Conservation (phyloP, 2,888 invertebrate genomes). For the Drosophila phalerata region DNA sequence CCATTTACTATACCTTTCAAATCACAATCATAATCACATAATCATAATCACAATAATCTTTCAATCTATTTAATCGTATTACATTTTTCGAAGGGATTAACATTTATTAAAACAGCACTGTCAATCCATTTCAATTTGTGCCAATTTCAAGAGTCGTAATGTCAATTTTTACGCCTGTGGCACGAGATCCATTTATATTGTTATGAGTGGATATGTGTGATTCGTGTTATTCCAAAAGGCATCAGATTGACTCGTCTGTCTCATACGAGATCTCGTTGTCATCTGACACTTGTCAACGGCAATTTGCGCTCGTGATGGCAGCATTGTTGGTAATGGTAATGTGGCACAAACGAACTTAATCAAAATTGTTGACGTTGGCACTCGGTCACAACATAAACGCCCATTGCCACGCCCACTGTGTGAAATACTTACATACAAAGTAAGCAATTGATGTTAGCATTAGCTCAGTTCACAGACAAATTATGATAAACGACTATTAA, state of each 20-base stretch:
- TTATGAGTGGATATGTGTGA: conserved; percentile 43
- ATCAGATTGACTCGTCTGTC: conserved; percentile 12
- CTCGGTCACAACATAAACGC: conserved; percentile 22
- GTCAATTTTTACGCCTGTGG: conserved; percentile 7
- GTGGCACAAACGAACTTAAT: conserved; percentile 39
- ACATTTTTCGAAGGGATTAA: not conserved
- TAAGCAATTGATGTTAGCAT: conserved; percentile 68
- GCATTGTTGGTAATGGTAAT: conserved; percentile 33
- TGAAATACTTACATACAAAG: conserved; percentile 28
- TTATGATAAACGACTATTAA: conserved; percentile 77
- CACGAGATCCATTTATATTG: conserved; percentile 33
- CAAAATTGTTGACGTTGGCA: conserved; percentile 49
- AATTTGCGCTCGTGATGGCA: conserved; percentile 28
- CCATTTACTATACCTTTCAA: too few relatives aligned
- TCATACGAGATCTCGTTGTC: conserved; percentile 3
- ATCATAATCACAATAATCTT: too few relatives aligned
- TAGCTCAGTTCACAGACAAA: conserved; percentile 68
- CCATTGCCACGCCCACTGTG: conserved; percentile 36
- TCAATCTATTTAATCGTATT: not conserved
- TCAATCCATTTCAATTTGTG: conserved; percentile 13
- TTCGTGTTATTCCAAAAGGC: conserved; percentile 27
- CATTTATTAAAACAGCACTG: too few relatives aligned
- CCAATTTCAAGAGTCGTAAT: conserved; percentile 4
- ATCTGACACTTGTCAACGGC: conserved; percentile 15
- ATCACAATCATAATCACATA: too few relatives aligned